Evolutionary conservation across 2,797 vertebrate species (phyloP).

Genomic region (Aldrovandia affinis): DNA sequence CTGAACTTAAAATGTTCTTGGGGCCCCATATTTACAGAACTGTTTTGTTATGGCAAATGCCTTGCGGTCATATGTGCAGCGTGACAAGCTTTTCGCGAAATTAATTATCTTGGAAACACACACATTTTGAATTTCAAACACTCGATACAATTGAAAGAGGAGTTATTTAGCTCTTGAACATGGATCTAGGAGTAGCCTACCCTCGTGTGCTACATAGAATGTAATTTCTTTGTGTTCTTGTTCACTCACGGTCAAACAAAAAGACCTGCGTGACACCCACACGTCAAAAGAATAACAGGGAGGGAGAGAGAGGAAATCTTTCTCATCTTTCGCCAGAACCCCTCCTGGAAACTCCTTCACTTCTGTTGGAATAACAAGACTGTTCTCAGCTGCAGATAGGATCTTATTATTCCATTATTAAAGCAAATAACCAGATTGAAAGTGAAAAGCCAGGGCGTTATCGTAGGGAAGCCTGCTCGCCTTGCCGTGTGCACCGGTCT

Average conservation of each 20-base stretch:
- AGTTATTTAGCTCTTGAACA: background rate
- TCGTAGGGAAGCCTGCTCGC: background rate
- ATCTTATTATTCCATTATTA: background rate
- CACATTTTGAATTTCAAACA: no score
- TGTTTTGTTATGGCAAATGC: background rate
- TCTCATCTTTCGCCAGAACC: background rate
- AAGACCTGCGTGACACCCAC: background rate
- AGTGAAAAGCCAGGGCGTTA: background rate
- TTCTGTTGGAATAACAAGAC: conserved; percentile 4
- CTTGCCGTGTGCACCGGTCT: background rate
- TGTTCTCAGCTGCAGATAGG: background rate
- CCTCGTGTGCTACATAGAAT: background rate
- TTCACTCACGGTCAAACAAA: background rate
- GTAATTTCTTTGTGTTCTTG: background rate
- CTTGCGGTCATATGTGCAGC: background rate
- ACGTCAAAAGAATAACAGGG: background rate
- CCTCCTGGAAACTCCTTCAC: background rate
- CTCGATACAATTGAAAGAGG: background rate
- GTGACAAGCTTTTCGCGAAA: no score
- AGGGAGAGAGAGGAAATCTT: background rate
- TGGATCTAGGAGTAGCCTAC: background rate
- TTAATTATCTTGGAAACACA: background rate
- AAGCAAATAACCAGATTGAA: background rate
- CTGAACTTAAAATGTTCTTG: background rate
- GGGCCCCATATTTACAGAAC: background rate